Evolutionary conservation across 2,113 vertebrate species (phyloP).

Genomic region (Toxotes chatareus): DNA sequence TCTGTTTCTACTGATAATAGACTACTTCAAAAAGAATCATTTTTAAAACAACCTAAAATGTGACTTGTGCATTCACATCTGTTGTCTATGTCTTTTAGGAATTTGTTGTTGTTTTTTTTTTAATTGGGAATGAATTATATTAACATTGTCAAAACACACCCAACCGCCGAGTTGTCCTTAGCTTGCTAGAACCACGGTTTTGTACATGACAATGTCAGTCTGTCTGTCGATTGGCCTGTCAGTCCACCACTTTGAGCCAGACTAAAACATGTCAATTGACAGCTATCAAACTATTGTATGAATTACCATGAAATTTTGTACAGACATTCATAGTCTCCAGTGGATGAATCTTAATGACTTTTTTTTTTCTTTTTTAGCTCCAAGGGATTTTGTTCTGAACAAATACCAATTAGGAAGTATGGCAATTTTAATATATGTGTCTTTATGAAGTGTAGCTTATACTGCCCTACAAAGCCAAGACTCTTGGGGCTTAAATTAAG

Average conservation of each 20-base stretch:
- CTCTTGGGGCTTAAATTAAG: neutral
- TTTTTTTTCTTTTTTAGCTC: neutral
- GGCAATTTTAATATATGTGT: too few relatives aligned
- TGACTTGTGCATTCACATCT: neutral
- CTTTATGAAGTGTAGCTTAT: too few relatives aligned
- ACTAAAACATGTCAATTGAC: too few relatives aligned
- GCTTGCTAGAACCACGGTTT: too few relatives aligned
- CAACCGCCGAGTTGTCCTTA: too few relatives aligned
- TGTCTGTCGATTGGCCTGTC: neutral
- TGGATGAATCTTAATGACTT: neutral
- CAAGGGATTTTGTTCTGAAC: too few relatives aligned
- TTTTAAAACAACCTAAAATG: constrained; percentile 14
- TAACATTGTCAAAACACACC: too few relatives aligned
- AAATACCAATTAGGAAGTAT: too few relatives aligned
- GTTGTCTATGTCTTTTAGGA: neutral
- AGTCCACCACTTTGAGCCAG: neutral
- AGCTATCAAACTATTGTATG: too few relatives aligned
- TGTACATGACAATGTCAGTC: neutral
- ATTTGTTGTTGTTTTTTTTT: neutral
- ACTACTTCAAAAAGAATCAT: neutral
- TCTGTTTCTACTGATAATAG: constrained; percentile 16
- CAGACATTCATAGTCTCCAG: neutral
- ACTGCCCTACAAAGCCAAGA: too few relatives aligned
- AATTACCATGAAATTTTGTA: too few relatives aligned
- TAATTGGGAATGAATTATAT: neutral